Base-by-base conservation (phyloP, 2,888 invertebrate species). In the Protodeltote pygarga region DNA sequence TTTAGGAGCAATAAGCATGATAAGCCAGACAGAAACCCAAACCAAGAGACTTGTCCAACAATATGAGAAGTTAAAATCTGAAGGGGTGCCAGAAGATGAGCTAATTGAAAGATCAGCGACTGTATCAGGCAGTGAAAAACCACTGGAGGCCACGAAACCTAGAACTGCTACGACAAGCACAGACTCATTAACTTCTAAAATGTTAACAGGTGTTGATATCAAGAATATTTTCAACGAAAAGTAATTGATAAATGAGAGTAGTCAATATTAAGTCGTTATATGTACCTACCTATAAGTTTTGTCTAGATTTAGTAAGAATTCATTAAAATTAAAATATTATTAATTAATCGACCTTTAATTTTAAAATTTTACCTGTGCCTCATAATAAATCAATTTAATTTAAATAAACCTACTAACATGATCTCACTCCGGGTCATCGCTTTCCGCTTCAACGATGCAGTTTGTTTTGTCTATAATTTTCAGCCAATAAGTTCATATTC, bases 1-100 rank as follows among this genome's bases (percentile, higher is more conserved):
- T 15, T 75, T 93, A 32, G 93, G 93, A 24, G 83, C 91, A 2
- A 79, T 93, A 1, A 94, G 94, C 66, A 82, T 96, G 70, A 77
- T 87, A 0, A 93, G 90, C 65, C 81, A 77, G 62, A 81, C 87
- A n/a, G 93, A 80, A 75, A 93, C 93, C 17, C 89, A 92, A 57
- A 93, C 93, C 0, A 95, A 94, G 71, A 91, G 86, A 62, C 94
- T 95, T 63, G 85, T 96, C 8, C 83, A 92, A 21, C 93, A 93
- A 51, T 95, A 95, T 67, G 85, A 93, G 25, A 90, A 93, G 50
- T 71, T 95, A 5, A 90, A 93, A 75, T 73, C 81, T 0, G 93
- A 93, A 71, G 93, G 93, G 0, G 78, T 93, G 1, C 73, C 92
- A 17, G 91, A 93, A 63, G 88, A 91, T n/a, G 93, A 94, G 40